Conservation (phyloP, 2,888 invertebrate genomes). For the Rhagium mordax region DNA sequence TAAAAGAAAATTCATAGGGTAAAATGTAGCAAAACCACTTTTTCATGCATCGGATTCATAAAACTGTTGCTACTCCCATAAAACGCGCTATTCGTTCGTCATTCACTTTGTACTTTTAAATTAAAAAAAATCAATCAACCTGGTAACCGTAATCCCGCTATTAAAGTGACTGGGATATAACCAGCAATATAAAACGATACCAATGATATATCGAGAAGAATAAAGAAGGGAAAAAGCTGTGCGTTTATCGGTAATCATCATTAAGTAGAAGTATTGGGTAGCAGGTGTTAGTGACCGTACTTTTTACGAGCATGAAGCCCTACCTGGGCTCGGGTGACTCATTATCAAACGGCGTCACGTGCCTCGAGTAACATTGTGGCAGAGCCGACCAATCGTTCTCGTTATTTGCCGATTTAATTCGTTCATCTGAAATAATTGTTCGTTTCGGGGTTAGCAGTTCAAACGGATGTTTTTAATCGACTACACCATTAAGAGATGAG, state of each 20-base stretch:
- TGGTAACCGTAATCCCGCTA: not conserved
- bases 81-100: too few species aligned
- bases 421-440: slow-evolving; percentile 4
- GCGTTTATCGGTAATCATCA: slow-evolving; percentile 32
- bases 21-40: not conserved
- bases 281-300: slow-evolving; percentile 31
- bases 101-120: not conserved
- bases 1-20: not conserved
- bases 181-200: not conserved
- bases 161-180: not conserved
- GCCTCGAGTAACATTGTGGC: not conserved
- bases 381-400: not conserved
- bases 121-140: not conserved
- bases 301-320: slow-evolving; percentile 31
- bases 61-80: too few species aligned
- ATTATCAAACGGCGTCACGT: slow-evolving; percentile 27
- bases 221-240: slow-evolving; percentile 14
- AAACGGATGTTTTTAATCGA: slow-evolving; percentile 4
- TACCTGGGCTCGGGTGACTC: slow-evolving; percentile 33
- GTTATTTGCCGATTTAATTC: slow-evolving; percentile 10
- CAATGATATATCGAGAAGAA: slow-evolving; percentile 8
- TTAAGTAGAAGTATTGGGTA: slow-evolving; percentile 18
- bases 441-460: not conserved
- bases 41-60: not conserved
- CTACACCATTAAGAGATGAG: not conserved